Evolutionary conservation across 2,888 invertebrate species (phyloP).

Genomic region (Stratiomys singularior): DNA sequence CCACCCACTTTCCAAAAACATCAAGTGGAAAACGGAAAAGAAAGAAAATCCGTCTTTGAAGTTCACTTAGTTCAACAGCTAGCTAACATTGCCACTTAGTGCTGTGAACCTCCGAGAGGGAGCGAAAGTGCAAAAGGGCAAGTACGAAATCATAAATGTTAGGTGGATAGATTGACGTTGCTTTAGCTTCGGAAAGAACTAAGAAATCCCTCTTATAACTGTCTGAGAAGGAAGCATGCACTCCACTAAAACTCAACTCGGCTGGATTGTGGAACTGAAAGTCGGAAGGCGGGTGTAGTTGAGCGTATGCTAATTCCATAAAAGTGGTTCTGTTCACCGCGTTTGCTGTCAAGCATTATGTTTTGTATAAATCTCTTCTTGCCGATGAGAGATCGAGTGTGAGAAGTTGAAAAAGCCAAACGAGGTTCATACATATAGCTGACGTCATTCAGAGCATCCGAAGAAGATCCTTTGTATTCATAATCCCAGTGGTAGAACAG

Average conservation of each 20-base stretch:
- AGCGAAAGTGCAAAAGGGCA: no score
- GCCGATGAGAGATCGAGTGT: no score
- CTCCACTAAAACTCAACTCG: no score
- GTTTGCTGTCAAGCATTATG: not conserved
- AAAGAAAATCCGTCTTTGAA: not conserved
- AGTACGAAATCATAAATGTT: not conserved
- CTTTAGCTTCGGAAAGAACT: not conserved
- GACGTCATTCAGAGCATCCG: no score
- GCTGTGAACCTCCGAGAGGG: not conserved
- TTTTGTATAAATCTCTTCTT: not conserved
- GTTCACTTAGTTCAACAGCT: not conserved
- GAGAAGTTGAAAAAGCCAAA: no score
- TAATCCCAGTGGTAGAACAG: no score
- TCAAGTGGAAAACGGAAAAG: no score
- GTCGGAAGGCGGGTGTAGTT: constrained; percentile 15
- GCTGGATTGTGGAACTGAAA: not conserved
- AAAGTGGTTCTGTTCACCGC: constrained; percentile 18
- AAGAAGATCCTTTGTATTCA: no score
- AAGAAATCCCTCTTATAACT: not conserved
- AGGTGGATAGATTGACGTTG: not conserved
- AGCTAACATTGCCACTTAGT: not conserved
- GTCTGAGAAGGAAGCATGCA: constrained; percentile 16
- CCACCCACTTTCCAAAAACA: no score
- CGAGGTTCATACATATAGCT: no score
- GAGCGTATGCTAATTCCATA: constrained; percentile 15